A percentile compares a stretch with the other conserved stretches of the same genome.
Evolutionary conservation across 2,797 vertebrate genomes (phyloP).

Genomic region (Tauraco hartlaubi): DNA sequence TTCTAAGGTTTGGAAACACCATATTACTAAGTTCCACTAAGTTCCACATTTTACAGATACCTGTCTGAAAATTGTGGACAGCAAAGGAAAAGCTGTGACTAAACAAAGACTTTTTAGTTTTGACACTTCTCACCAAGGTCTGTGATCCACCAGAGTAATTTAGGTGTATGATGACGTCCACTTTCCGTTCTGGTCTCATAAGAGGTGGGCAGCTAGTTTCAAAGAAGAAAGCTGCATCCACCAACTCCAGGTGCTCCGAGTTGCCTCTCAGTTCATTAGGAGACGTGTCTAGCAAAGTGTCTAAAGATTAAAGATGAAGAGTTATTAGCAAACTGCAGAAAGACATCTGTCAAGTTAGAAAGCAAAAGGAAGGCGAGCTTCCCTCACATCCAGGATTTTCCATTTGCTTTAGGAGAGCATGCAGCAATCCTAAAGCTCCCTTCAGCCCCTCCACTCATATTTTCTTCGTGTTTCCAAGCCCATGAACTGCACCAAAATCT

Average conservation of each 20-base stretch:
- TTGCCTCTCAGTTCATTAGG: conserved; percentile 85
- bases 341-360: not conserved
- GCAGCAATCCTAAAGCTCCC: not conserved
- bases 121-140: conserved; percentile 67
- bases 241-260: conserved; percentile 77
- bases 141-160: conserved; percentile 81
- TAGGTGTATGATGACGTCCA: conserved; percentile 86
- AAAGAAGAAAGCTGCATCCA: conserved; percentile 87
- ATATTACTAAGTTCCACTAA: not conserved
- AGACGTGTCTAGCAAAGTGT: conserved; percentile 81
- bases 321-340: not conserved
- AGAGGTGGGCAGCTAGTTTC: conserved; percentile 86
- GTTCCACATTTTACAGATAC: not conserved
- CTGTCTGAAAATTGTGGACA: not conserved
- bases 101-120: not conserved
- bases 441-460: not conserved
- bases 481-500: not conserved
- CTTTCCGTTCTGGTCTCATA: conserved; percentile 80
- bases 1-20: not conserved
- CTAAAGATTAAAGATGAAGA: conserved; percentile 70
- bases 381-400: not conserved
- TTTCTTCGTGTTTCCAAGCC: not conserved
- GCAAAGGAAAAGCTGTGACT: not conserved
- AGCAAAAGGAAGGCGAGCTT: not conserved
- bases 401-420: not conserved